Percentiles rank a stretch among this genome's conserved stretches.
Conservation (phyloP, 2,113 vertebrate genomes). For the Muscicapa adusta region DNA sequence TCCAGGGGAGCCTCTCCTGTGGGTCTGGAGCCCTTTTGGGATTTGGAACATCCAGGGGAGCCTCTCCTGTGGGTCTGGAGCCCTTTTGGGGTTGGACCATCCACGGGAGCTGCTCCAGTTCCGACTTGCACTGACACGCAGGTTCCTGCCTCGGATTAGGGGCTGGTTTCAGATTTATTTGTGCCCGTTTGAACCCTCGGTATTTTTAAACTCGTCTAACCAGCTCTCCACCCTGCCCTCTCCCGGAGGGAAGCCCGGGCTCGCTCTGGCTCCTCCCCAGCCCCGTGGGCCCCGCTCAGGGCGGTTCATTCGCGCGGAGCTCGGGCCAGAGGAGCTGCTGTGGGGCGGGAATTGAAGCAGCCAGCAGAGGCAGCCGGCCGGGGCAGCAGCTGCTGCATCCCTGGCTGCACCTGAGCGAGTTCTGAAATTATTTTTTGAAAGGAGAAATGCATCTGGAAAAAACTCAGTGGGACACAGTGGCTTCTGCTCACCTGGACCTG, state of each 20-base stretch:
- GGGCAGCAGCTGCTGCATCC: not conserved
- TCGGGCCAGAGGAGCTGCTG: not conserved
- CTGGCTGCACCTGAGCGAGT: not conserved
- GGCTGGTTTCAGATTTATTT: not conserved
- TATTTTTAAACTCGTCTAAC: not conserved
- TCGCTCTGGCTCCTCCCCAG: not conserved
- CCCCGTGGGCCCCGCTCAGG: not conserved
- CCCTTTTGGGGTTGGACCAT: rapidly evolving
- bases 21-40: not conserved
- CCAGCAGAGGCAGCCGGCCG: no score
- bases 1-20: not conserved
- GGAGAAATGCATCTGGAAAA: not conserved
- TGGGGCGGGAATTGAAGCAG: not conserved
- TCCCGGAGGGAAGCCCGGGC: not conserved
- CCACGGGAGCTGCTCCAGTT: not conserved
- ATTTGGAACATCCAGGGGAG: not conserved
- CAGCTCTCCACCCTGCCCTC: not conserved
- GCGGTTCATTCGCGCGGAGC: not conserved
- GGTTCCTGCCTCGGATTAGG: not conserved
- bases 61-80: not conserved
- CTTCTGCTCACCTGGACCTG: not conserved
- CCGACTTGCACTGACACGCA: not conserved
- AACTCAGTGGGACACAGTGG: rapidly evolving
- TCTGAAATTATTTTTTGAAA: not conserved
- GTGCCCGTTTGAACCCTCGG: not conserved